Conservation (phyloP, 2,113 vertebrate genomes). For the Empidonax alnorum region DNA sequence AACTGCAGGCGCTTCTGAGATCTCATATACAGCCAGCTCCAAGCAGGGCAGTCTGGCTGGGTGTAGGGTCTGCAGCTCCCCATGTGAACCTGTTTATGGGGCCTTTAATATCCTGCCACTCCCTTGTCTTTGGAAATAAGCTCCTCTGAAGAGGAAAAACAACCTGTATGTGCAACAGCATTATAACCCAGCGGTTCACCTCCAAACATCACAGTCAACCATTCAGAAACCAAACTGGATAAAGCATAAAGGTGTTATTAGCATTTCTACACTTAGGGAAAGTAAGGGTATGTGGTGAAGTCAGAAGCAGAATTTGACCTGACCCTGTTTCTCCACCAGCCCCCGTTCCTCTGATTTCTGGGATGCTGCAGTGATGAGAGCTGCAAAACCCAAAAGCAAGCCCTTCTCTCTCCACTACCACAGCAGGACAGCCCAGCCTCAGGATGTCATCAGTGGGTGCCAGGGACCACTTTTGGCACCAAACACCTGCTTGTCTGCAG, state of each 20-base stretch:
- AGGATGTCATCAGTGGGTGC: neutral
- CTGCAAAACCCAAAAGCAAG: neutral
- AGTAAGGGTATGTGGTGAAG: neutral
- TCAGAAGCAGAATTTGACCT: neutral
- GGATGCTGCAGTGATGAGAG: neutral
- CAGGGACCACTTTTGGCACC: neutral
- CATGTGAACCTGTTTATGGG: rapidly evolving
- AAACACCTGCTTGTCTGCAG: rapidly evolving
- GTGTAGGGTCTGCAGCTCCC: neutral
- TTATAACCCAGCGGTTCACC: neutral
- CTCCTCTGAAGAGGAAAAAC: neutral
- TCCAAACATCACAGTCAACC: neutral
- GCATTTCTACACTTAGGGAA: neutral
- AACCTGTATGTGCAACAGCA: neutral
- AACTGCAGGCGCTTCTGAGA: neutral
- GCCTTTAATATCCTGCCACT: neutral
- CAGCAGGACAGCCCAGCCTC: neutral
- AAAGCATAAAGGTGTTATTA: neutral
- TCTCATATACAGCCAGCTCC: rapidly evolving
- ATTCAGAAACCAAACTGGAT: neutral
- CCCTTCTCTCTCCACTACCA: rapidly evolving
- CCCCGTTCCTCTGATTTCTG: neutral
- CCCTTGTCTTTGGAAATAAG: neutral
- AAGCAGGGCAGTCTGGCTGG: neutral
- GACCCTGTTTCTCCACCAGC: neutral